Evolutionary conservation across 2,888 invertebrate genomes (phyloP), one percentile per base, ranked within the genome.

Genomic region (Plebejus argus): DNA sequence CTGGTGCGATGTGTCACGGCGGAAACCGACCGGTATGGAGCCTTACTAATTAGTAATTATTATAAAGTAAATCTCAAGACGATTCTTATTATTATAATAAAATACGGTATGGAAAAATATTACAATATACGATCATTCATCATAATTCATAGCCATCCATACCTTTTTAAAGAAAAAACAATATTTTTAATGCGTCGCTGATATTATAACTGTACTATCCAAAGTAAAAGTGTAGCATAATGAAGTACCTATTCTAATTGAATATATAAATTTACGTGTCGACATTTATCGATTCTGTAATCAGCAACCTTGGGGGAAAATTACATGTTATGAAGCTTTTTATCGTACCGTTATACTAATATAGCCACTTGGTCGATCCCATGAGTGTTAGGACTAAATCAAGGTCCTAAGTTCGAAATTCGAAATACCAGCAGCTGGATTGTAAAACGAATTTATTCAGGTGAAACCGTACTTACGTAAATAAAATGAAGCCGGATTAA

Each of bases 211-310:
- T n/a, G n/a, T n/a, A n/a, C n/a, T n/a, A n/a, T n/a, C n/a, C n/a
- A n/a, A n/a, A n/a, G n/a, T n/a, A n/a, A n/a, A n/a, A n/a, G n/a
- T n/a, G n/a, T n/a, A n/a, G n/a, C n/a, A n/a, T n/a, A n/a, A n/a
- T n/a, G n/a, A n/a, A n/a, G n/a, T n/a, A n/a, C n/a, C n/a, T 49
- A 53, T 53, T 53, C 58, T 20, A 58, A 58, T 58, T 8, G 58
- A 8, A 8, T 20, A 58, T 58, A 58, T 28, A 28, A 58, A 58
- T 58, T 20, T 23, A 28, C 23, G 28, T 66, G 61, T 28, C 61
- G 23, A 66, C 61, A 66, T 66, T 66, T 66, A 66, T 33, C 66
- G 66, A 66, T 66, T 66, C 28, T 66, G 28, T 66, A 33, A 66
- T 66, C 66, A 28, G 66, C 23, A 28, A 66, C 66, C 66, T 66